A percentile compares a stretch with the other conserved stretches of the same genome.
These are phyloP conservation scores for Ptyas mucosa DNA, from an alignment of 2,113 vertebrate species.

Conservation along the genomic window DNA sequence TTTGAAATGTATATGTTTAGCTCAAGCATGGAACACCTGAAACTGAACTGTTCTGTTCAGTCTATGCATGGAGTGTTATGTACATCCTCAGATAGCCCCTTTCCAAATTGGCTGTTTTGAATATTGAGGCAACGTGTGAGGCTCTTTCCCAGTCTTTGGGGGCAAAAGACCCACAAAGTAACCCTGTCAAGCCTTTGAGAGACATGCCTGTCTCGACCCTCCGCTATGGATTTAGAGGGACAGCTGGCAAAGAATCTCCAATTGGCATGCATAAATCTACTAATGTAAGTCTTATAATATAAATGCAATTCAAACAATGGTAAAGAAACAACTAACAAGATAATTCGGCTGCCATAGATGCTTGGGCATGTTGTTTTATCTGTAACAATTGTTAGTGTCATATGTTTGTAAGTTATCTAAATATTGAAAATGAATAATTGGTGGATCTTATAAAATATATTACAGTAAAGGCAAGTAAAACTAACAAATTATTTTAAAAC, in stretches of 20 bases:
- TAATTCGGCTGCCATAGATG: neutral
- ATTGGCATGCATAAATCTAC: neutral
- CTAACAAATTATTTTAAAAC: neutral
- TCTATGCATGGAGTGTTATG: neutral
- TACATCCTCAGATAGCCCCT: neutral
- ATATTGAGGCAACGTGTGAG: neutral
- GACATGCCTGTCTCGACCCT: neutral
- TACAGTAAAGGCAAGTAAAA: neutral
- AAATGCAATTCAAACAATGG: neutral
- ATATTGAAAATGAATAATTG: neutral
- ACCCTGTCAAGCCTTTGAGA: neutral
- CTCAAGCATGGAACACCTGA: neutral
- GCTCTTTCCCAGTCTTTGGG: neutral
- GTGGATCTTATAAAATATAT: neutral
- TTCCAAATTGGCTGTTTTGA: neutral
- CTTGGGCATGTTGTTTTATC: slow-evolving; percentile 17
- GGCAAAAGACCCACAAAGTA: neutral
- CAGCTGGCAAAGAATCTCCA: neutral
- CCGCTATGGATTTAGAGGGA: neutral
- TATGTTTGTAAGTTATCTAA: neutral
- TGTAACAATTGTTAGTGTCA: neutral
- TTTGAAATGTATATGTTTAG: neutral
- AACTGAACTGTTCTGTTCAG: neutral
- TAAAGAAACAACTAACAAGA: neutral
- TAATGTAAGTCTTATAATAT: neutral